Evolutionary conservation across 2,113 vertebrate species (phyloP).

Genomic region (Phalacrocorax aristotelis): DNA sequence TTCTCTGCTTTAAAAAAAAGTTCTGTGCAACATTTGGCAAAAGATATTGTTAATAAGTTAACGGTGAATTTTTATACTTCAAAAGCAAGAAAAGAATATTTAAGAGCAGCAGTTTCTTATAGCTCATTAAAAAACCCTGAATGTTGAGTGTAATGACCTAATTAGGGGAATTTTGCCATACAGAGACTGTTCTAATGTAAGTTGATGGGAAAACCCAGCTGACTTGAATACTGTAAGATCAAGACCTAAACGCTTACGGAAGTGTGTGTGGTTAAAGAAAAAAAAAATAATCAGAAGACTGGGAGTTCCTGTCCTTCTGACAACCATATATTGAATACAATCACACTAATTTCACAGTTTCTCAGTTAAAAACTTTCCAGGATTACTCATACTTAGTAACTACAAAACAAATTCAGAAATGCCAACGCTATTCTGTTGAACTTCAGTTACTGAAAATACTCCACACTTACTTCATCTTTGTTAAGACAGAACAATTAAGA

Average conservation of each 20-base stretch:
- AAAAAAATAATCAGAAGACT: not conserved
- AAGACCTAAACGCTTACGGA: not conserved
- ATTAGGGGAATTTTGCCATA: conserved; percentile 13
- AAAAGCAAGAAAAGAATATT: not conserved
- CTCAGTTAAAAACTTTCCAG: not conserved
- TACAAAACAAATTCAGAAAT: not conserved
- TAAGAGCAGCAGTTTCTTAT: not conserved
- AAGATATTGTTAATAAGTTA: not conserved
- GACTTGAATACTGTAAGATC: not conserved
- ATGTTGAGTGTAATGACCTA: not conserved
- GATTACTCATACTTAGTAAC: conserved; percentile 34
- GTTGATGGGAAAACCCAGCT: conserved; percentile 24
- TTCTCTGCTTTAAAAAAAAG: not conserved
- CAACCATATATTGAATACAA: not conserved
- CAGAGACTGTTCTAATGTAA: not conserved
- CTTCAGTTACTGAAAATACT: not conserved
- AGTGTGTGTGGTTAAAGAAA: not conserved
- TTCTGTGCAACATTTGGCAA: not conserved
- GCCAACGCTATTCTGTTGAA: not conserved
- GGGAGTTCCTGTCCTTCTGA: not conserved
- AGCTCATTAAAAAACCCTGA: not conserved
- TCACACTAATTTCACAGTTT: not conserved
- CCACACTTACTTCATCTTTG: not conserved
- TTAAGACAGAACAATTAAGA: not conserved
- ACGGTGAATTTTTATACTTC: not conserved